These are phyloP conservation scores for Microctenopoma lineatum DNA, from an alignment of 2,797 vertebrate species.

Conservation along the genomic window DNA sequence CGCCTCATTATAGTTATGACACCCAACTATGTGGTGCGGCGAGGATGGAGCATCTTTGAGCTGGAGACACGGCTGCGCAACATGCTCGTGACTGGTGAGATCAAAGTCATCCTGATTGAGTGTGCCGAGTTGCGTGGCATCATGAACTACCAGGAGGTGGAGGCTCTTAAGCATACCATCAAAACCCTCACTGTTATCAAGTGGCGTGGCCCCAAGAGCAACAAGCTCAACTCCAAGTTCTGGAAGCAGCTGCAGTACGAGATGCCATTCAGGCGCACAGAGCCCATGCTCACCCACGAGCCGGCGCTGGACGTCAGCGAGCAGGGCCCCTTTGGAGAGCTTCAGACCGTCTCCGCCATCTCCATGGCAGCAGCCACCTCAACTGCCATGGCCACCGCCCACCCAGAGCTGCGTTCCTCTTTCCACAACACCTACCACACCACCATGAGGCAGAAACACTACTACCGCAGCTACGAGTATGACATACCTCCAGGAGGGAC, in stretches of 20 bases:
- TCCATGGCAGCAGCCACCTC: conserved; percentile 98
- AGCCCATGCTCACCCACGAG: conserved; percentile 93
- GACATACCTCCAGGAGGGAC: conserved; percentile 92
- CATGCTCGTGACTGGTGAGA: conserved; percentile 96
- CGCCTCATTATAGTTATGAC: conserved; percentile 98
- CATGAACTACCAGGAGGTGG: conserved; percentile 99
- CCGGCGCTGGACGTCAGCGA: conserved; percentile 97
- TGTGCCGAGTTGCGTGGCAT: conserved; percentile 96
- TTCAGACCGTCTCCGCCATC: conserved; percentile 98
- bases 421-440: conserved; percentile 98
- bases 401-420: conserved; percentile 95
- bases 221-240: conserved; percentile 98
- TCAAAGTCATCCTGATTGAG: conserved; percentile 98
- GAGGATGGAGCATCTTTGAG: conserved; percentile 99
- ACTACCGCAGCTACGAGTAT: conserved; percentile 98
- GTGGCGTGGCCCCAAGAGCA: conserved; percentile 96
- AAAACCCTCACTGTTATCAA: conserved; percentile 98
- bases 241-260: conserved; percentile 99
- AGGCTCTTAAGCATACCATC: conserved; percentile 97
- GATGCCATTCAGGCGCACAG: conserved; percentile 98
- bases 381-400: conserved; percentile 96
- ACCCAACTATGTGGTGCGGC: conserved; percentile 96
- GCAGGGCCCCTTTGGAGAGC: conserved; percentile 97
- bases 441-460: conserved; percentile 99
- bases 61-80: conserved; percentile 97